Conservation (phyloP, 1,140 invertebrate species). For the Contarinia nasturtii region DNA sequence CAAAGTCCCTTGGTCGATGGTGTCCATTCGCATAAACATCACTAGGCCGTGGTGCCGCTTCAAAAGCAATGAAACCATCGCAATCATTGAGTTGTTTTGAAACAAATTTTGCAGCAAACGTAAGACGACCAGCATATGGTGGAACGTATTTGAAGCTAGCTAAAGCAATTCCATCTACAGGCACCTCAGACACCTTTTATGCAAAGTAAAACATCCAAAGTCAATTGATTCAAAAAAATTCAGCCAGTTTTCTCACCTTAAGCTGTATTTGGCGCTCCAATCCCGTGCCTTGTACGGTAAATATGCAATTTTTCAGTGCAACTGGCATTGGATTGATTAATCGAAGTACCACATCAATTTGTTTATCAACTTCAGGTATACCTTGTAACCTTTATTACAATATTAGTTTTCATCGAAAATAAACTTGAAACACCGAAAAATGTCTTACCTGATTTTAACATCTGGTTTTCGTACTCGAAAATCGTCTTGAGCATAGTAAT, state of each 20-base stretch:
- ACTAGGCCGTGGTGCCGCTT: constrained; percentile 25
- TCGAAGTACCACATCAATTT: constrained; percentile 43
- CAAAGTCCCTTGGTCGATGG: background rate
- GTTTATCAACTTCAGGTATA: constrained; percentile 38
- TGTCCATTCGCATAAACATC: constrained; percentile 8
- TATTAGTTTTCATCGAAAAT: too few relatives aligned
- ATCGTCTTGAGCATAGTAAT: constrained; percentile 78
- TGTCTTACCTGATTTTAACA: constrained; percentile 66
- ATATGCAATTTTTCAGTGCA: constrained; percentile 48
- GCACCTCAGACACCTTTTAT: constrained; percentile 26
- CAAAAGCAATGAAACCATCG: constrained; percentile 52
- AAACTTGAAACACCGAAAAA: too few relatives aligned
- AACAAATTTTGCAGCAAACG: constrained; percentile 61
- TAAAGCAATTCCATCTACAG: constrained; percentile 38
- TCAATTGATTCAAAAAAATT: background rate
- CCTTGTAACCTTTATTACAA: constrained; percentile 32
- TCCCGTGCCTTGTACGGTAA: constrained; percentile 63
- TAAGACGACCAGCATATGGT: constrained; percentile 45
- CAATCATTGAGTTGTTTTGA: constrained; percentile 67
- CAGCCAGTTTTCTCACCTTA: constrained; percentile 29
- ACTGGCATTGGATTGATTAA: constrained; percentile 69
- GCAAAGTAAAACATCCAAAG: background rate
- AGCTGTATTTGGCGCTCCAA: constrained; percentile 50
- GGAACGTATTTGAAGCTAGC: constrained; percentile 53
- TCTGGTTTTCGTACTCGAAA: constrained; percentile 77